phyloP scores from a whole-genome alignment of 2,113 vertebrate species.

The Solenodon paradoxus region DNA sequence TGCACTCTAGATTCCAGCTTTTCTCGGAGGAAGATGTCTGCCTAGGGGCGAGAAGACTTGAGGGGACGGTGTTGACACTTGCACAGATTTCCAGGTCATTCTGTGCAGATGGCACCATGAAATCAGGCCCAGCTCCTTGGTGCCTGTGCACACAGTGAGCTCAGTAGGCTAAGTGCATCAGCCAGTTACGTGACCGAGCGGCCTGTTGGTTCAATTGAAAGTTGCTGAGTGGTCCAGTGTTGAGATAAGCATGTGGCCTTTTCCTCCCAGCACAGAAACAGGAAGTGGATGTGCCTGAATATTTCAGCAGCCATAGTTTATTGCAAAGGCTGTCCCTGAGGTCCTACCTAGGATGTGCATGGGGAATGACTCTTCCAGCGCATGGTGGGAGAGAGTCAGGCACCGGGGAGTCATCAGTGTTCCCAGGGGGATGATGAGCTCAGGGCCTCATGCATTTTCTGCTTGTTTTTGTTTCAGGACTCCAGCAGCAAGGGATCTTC shows the following conservation, averaged over 20 bases:
- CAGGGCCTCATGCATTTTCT: neutral
- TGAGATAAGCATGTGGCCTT: neutral
- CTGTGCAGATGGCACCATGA: too few relatives aligned
- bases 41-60: neutral
- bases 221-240: neutral
- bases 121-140: neutral
- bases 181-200: neutral
- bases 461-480: conserved; percentile 83
- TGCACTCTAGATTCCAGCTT: neutral
- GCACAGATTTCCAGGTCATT: too few relatives aligned
- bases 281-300: neutral
- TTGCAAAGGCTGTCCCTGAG: neutral
- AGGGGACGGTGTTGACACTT: neutral
- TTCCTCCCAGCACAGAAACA: neutral
- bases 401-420: neutral
- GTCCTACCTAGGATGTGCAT: neutral
- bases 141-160: neutral
- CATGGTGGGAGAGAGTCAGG: neutral
- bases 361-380: neutral
- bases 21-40: neutral
- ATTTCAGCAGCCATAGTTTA: neutral
- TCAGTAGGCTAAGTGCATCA: neutral
- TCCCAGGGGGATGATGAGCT: neutral
- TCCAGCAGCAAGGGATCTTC: conserved; percentile 99
- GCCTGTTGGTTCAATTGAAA: neutral